Percentiles rank a stretch among this genome's conserved stretches.
Evolutionary conservation across 2,113 vertebrate species (phyloP).

Genomic region (Bos taurus): DNA sequence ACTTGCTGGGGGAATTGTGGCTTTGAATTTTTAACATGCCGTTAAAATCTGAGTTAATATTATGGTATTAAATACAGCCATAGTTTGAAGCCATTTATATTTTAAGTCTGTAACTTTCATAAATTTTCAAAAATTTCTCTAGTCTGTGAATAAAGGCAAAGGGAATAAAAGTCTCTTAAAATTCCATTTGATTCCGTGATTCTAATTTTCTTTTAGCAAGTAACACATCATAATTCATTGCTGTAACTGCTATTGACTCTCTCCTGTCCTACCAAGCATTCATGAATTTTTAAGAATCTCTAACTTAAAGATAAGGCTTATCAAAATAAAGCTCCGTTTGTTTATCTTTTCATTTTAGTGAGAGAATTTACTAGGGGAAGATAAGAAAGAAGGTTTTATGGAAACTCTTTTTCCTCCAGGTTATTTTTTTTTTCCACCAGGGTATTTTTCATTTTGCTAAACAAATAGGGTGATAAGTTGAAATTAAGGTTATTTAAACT

Average conservation of each 20-base stretch:
- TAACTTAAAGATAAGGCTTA: not conserved
- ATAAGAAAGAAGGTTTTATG: slow-evolving; percentile 20
- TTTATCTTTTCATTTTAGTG: not conserved
- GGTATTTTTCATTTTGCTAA: slow-evolving; percentile 40
- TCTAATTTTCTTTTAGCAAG: not conserved
- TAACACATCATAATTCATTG: not conserved
- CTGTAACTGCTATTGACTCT: not conserved
- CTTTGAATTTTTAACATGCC: slow-evolving; percentile 52
- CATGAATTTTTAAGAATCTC: slow-evolving; percentile 19
- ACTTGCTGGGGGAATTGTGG: slow-evolving; percentile 46
- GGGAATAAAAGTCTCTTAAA: not conserved
- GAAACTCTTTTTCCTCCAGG: not conserved
- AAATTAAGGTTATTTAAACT: not conserved
- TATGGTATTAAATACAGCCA: slow-evolving; percentile 34
- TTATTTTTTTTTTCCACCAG: slow-evolving; percentile 10
- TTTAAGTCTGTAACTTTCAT: slow-evolving; percentile 30
- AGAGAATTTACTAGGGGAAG: slow-evolving; percentile 22
- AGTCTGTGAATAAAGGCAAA: slow-evolving; percentile 20
- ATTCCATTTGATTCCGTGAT: not conserved
- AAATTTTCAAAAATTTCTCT: not conserved
- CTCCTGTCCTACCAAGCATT: not conserved
- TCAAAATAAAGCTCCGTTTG: not conserved
- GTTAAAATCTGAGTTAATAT: slow-evolving; percentile 58
- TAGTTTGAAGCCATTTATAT: slow-evolving; percentile 38
- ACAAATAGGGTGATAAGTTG: not conserved